Conservation (phyloP, 2,113 vertebrate genomes). For the human (Homo sapiens) region GRCh38 chr2:145456001-145456500, state of each 20-base stretch:
- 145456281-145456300: neutral
- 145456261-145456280: neutral
- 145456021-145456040: neutral
- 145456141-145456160: neutral
- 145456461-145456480: neutral
- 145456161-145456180: neutral
- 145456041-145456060: neutral
- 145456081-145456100: neutral
- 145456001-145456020: neutral
- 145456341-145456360: neutral
- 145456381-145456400: neutral
- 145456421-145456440: neutral
- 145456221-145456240: neutral
- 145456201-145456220: neutral
- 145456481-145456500: neutral
- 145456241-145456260: neutral
- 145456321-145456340: too few relatives aligned
- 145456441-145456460: neutral
- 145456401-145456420: neutral
- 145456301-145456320: neutral
- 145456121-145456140: neutral
- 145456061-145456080: neutral
- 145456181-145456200: neutral
- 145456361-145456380: neutral
- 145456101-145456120: neutral